Evolutionary conservation across 1,140 invertebrate species (phyloP).

Genomic region (Spodoptera litura): DNA sequence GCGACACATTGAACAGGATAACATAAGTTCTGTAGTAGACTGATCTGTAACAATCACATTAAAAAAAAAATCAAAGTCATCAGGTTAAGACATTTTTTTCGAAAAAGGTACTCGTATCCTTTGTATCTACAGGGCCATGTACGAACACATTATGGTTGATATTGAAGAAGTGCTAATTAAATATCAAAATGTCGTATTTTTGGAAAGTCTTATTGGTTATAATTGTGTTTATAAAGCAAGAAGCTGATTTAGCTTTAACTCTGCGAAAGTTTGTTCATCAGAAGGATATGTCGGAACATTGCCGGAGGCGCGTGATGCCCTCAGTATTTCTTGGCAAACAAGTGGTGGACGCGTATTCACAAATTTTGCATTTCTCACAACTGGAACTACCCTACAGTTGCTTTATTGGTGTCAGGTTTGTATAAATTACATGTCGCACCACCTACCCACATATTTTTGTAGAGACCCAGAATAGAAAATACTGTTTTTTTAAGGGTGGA

Average conservation of each 20-base stretch:
- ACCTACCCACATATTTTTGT: no score
- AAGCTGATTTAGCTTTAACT: slow-evolving; percentile 32
- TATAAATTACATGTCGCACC: slow-evolving; percentile 6
- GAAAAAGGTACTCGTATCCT: no score
- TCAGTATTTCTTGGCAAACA: slow-evolving; percentile 73
- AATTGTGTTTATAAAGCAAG: slow-evolving; percentile 14
- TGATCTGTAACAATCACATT: no score
- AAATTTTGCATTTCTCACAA: slow-evolving; percentile 71
- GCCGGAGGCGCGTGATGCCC: slow-evolving; percentile 67
- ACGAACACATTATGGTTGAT: no score
- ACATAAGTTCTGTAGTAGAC: no score
- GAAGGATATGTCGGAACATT: slow-evolving; percentile 76
- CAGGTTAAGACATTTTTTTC: no score
- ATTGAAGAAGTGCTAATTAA: neutral
- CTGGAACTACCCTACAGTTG: slow-evolving; percentile 76
- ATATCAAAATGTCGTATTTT: neutral
- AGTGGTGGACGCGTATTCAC: slow-evolving; percentile 66
- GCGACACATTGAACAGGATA: no score
- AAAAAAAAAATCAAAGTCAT: no score
- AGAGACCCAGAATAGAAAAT: no score
- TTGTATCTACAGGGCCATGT: slow-evolving; percentile 7
- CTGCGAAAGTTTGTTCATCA: slow-evolving; percentile 61
- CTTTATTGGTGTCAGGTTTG: slow-evolving; percentile 74
- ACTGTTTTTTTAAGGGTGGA: no score
- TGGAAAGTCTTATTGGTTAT: slow-evolving; percentile 8